Percentiles rank a stretch among this genome's conserved stretches.
Conservation (phyloP, 1,140 invertebrate genomes). For the Stratiolaelaps scimitus region DNA sequence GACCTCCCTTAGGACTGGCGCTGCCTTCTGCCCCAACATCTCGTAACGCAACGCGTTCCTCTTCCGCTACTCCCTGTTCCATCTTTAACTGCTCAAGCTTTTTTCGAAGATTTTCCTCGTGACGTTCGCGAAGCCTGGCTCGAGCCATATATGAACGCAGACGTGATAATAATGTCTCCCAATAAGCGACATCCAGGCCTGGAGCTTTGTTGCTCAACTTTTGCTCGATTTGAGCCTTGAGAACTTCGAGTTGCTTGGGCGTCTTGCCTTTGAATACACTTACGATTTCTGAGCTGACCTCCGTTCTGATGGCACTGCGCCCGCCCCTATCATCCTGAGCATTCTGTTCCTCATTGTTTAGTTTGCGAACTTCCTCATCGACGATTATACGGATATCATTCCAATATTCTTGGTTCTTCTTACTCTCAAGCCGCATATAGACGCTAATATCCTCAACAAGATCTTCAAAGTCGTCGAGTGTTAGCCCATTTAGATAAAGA, state of each 20-base stretch:
- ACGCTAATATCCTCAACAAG: slow-evolving; percentile 89
- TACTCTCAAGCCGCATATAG: slow-evolving; percentile 46
- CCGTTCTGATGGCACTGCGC: slow-evolving; percentile 81
- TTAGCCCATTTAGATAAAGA: slow-evolving; percentile 80
- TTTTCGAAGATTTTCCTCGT: slow-evolving; percentile 75
- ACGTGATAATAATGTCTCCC: slow-evolving; percentile 84
- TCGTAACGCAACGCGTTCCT: slow-evolving; percentile 35
- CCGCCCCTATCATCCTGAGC: slow-evolving; percentile 45
- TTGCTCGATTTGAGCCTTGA: slow-evolving; percentile 71
- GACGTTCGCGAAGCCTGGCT: slow-evolving; percentile 73
- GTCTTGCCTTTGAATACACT: slow-evolving; percentile 87
- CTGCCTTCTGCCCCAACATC: slow-evolving; percentile 36
- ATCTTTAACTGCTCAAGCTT: slow-evolving; percentile 81
- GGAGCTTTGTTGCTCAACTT: slow-evolving; percentile 72
- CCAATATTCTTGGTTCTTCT: slow-evolving; percentile 87
- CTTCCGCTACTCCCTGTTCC: slow-evolving; percentile 43
- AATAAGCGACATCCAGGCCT: slow-evolving; percentile 89
- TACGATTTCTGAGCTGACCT: slow-evolving; percentile 77
- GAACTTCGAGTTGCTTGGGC: slow-evolving; percentile 61
- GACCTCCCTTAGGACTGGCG: slow-evolving; percentile 37
- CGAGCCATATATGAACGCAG: slow-evolving; percentile 90
- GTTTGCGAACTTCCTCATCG: slow-evolving; percentile 80
- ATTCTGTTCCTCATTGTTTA: slow-evolving; percentile 50
- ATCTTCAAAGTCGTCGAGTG: slow-evolving; percentile 88
- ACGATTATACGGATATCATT: slow-evolving; percentile 91